Base-by-base conservation (phyloP, 2,113 vertebrate genomes). In the Archocentrus centrarchus region DNA sequence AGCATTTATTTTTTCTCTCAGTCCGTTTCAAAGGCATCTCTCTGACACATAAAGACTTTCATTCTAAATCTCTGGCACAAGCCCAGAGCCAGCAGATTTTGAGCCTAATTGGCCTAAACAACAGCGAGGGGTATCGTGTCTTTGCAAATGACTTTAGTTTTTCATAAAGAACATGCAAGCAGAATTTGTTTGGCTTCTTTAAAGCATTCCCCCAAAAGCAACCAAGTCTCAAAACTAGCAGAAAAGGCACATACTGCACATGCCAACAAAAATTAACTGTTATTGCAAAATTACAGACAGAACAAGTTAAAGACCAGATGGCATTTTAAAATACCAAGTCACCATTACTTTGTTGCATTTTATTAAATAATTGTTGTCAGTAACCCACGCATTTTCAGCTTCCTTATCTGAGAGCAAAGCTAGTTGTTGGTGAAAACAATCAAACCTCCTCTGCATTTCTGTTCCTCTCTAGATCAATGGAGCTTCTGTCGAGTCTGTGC, bases 21-120 rank as follows among this genome's bases (percentile, higher is more conserved):
- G 41, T 75, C 76, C 61, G 37, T 81, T 93, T 91, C 80, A 86
- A 89, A 89, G 39, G 60, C 73, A 63, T 80, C 57, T 80, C 55
- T 81, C 79, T 80, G 80, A 89, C 87, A 90, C 80, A 83, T 81
- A 73, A 81, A 87, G 88, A 84, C 86, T 82, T 89, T 91, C 60
- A 47, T 83, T 86, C 79, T 37, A 89, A 86, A 90, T 88, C 79
- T 80, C 86, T 91, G 92, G 92, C 91, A 90, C 84, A 82, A 68
- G 32, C 86, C 91, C 85, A 89, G 86, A 89, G 13, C 79, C 20
- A 15, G 84, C 91, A 91, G 89, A 92, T 92, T 93, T 89, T 55
- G 37, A 88, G 84, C 64, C 82, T 93, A 95, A 94, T 92, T 94
- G 91, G 91, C 80, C 88, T 75, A 88, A 90, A 91, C 83, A 89